Base-by-base conservation (phyloP, 2,888 invertebrate genomes). In the Epiperipatus broadwayi region DNA sequence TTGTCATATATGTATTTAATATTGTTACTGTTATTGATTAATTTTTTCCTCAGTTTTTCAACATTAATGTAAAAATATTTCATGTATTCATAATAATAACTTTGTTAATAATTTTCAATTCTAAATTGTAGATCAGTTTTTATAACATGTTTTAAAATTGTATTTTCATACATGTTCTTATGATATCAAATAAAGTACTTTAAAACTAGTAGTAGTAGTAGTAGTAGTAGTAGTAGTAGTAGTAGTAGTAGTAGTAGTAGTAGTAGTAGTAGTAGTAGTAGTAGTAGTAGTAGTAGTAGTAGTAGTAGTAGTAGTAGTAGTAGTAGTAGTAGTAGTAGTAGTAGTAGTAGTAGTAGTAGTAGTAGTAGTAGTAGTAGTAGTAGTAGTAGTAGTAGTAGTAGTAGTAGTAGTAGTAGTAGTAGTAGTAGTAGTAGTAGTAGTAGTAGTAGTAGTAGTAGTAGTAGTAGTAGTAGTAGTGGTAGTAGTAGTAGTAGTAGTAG, bases 231-330 rank as follows among this genome's bases (percentile, higher is more conserved):
- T 7, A 8, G 25, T 25, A 25, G 25, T 25, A 25, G 25, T 25
- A 25, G 25, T 25, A 25, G 25, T 25, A 25, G 25, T 25, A 25
- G 25, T 25, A 25, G 25, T 25, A 25, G 25, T 25, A 25, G 25
- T 25, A 25, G 25, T 25, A 25, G 25, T 25, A 25, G 25, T 25
- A 25, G 25, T 25, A 25, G 25, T 25, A 25, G 25, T 25, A 25
- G 25, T 25, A 25, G 25, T 25, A 25, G 25, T 25, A 25, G 25
- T 25, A 25, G 25, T 25, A 25, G 25, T 25, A 25, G 25, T 25
- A 25, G 25, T 25, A 25, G 25, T 25, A 25, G 25, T 25, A 25
- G 25, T 25, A 25, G 25, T 25, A 25, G 25, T 25, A 25, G 25
- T 25, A 25, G 25, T 25, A 25, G 25, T 25, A 25, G 25, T 25